Conservation (phyloP, 2,888 invertebrate species). For the Cephus nigrinus region DNA sequence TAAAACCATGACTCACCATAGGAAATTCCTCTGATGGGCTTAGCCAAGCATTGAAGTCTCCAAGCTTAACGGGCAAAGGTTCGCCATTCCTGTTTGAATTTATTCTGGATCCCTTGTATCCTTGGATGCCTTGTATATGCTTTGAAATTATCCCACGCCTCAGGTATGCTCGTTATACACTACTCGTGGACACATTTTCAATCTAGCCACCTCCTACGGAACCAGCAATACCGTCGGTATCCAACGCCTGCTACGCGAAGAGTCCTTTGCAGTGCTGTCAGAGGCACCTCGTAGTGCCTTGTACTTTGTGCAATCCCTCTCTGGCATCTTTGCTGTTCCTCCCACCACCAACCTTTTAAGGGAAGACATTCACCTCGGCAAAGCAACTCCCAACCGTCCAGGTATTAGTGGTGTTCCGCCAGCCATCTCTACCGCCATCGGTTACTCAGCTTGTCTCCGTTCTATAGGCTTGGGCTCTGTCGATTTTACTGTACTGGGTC, state of each 20-base stretch:
- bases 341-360: conserved; percentile 38
- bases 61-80: conserved; percentile 1
- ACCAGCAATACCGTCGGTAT: background rate
- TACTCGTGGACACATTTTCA: background rate
- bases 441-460: background rate
- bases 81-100: background rate
- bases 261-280: conserved; percentile 1
- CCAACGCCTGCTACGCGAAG: background rate
- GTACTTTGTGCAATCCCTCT: background rate
- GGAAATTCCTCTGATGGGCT: conserved; percentile 22
- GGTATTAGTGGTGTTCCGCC: conserved; percentile 5
- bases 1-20: conserved; percentile 51
- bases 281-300: background rate
- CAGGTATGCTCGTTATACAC: background rate
- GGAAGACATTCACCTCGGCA: conserved; percentile 59
- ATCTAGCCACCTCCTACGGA: background rate
- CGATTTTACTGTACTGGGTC: background rate
- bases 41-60: conserved; percentile 18
- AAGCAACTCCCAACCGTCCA: conserved; percentile 15
- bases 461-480: background rate
- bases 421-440: conserved; percentile 4
- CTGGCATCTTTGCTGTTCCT: conserved; percentile 22
- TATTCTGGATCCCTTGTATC: background rate
- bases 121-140: background rate
- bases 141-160: background rate